Conservation (phyloP, 2,797 vertebrate genomes). For the Ptychadena robeensis region DNA sequence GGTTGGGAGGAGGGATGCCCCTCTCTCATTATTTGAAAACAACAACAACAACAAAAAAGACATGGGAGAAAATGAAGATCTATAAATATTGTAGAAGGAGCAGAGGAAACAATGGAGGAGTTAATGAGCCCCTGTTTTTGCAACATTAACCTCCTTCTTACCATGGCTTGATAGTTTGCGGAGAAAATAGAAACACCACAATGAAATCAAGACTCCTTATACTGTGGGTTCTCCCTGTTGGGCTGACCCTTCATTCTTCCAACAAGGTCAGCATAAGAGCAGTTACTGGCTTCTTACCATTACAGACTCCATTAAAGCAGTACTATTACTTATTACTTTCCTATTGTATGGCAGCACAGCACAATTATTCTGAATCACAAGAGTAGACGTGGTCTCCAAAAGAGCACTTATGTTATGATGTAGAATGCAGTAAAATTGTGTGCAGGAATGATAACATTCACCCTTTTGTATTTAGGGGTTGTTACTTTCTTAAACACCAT, state of each 20-base stretch:
- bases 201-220: slow-evolving; percentile 45
- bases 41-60: slow-evolving; percentile 45
- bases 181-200: slow-evolving; percentile 46
- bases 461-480: background rate
- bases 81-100: slow-evolving; percentile 62
- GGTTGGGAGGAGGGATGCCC: slow-evolving; percentile 53
- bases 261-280: slow-evolving; percentile 43
- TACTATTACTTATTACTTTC: background rate
- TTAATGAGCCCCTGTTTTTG: slow-evolving; percentile 62
- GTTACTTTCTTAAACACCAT: too few species aligned
- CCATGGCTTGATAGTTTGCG: slow-evolving; percentile 45
- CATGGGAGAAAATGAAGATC: slow-evolving; percentile 51
- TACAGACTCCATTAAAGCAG: background rate
- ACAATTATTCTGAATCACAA: background rate
- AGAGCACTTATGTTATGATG: background rate
- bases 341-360: background rate
- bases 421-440: background rate
- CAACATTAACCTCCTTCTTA: slow-evolving; percentile 61
- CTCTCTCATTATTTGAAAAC: slow-evolving; percentile 55
- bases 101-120: slow-evolving; percentile 53
- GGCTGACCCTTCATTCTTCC: background rate
- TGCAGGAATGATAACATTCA: background rate
- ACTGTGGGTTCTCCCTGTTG: slow-evolving; percentile 4
- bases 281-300: background rate
- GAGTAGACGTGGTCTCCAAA: background rate